A percentile compares a stretch with the other conserved stretches of the same genome.
These are phyloP conservation scores for Antitype chi DNA, from an alignment of 2,888 invertebrate species.

Conservation along the genomic window DNA sequence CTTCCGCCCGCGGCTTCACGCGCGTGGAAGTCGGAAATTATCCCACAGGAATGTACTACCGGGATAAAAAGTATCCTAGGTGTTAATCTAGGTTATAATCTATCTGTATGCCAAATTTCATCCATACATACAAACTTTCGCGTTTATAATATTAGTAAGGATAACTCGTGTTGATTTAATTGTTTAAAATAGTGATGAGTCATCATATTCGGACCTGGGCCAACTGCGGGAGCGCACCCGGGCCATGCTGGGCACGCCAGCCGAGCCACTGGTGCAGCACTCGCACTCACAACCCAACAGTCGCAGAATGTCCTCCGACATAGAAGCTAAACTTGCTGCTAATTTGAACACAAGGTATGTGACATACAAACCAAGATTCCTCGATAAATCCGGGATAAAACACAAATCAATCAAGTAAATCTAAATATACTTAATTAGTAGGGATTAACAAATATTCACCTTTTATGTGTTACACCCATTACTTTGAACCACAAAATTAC, in stretches of 20 bases:
- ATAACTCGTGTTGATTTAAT: no score
- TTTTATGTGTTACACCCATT: background rate
- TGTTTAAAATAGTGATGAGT: conserved; percentile 81
- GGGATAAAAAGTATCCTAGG: no score
- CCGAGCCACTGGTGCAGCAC: conserved; percentile 78
- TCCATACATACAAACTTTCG: no score
- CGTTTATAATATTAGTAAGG: no score
- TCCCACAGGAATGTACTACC: no score
- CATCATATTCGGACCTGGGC: conserved; percentile 85
- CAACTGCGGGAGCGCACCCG: conserved; percentile 84
- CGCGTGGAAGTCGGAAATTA: no score
- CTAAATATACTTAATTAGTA: no score
- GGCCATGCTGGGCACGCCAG: conserved; percentile 81
- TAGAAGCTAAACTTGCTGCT: conserved; percentile 84
- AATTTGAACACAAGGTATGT: conserved; percentile 86
- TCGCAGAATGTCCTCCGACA: conserved; percentile 85
- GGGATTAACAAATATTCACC: background rate
- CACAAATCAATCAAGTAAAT: background rate
- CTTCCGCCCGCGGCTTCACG: no score
- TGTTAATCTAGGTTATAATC: no score
- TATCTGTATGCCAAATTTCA: no score
- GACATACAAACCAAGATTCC: background rate
- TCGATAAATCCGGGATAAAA: background rate
- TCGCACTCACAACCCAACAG: conserved; percentile 84
- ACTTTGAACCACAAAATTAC: background rate